Evolutionary conservation across 2,888 invertebrate species (phyloP).

Genomic region (Lomographa bimaculata): DNA sequence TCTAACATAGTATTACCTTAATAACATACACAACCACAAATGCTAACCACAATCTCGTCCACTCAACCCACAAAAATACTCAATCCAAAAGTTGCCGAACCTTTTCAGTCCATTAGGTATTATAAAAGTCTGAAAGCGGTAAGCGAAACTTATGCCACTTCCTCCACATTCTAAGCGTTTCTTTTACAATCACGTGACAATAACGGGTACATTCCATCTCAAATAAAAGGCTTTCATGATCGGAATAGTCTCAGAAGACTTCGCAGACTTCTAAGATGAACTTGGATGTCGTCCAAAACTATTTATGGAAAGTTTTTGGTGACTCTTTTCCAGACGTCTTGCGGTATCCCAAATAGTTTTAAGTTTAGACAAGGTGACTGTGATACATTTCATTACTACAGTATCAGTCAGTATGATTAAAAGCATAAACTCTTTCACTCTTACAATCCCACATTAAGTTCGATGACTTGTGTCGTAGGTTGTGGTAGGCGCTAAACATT

Average conservation of each 20-base stretch:
- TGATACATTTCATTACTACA: not conserved
- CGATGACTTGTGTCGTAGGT: too few relatives aligned
- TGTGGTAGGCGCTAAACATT: too few relatives aligned
- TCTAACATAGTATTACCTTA: too few relatives aligned
- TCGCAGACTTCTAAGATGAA: conserved; percentile 45
- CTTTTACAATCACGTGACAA: conserved; percentile 21
- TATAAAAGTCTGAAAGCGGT: conserved; percentile 2
- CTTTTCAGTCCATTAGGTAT: not conserved
- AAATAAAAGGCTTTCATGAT: conserved; percentile 53
- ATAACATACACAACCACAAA: too few relatives aligned
- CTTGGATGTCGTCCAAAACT: conserved; percentile 67
- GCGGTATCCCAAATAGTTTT: conserved; percentile 29
- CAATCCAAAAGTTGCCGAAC: too few relatives aligned
- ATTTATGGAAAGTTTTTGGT: conserved; percentile 56
- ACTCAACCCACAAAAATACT: too few relatives aligned
- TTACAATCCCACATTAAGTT: too few relatives aligned
- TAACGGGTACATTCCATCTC: conserved; percentile 32
- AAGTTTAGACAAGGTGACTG: not conserved
- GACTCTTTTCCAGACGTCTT: conserved; percentile 44
- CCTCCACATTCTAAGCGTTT: conserved; percentile 17
- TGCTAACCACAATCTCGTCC: too few relatives aligned
- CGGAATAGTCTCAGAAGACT: conserved; percentile 47
- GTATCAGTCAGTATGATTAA: too few relatives aligned
- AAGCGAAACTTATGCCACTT: conserved; percentile 9
- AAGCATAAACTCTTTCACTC: too few relatives aligned